Conservation (phyloP, 1,140 invertebrate genomes). For the Leptinotarsa defecta region DNA sequence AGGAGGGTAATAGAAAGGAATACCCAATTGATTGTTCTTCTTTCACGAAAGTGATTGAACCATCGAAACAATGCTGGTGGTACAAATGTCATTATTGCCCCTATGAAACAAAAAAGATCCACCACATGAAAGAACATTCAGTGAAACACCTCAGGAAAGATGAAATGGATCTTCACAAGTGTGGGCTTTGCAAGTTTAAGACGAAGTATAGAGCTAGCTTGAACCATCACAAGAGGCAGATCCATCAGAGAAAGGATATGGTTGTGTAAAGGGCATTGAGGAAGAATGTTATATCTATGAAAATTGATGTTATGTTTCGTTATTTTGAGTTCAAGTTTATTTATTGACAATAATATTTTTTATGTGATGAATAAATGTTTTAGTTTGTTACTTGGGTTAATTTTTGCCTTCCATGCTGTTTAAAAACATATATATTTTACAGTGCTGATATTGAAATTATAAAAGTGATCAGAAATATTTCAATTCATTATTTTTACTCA, state of each 20-base stretch:
- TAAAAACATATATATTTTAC: too few relatives aligned
- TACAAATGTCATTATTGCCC: neutral
- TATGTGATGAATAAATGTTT: neutral
- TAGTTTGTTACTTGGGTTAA: neutral
- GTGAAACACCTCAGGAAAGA: neutral
- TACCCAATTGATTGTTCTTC: neutral
- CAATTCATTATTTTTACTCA: too few relatives aligned
- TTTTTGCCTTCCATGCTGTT: too few relatives aligned
- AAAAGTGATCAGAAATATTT: too few relatives aligned
- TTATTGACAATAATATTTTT: neutral
- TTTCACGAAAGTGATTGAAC: neutral
- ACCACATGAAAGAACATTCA: neutral
- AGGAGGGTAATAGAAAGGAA: too few relatives aligned
- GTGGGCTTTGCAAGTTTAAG: neutral
- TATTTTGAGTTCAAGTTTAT: neutral
- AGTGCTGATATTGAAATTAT: too few relatives aligned
- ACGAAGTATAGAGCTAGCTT: conserved; percentile 2
- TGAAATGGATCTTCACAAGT: neutral
- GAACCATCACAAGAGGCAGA: neutral
- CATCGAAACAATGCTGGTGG: neutral
- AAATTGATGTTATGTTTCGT: neutral
- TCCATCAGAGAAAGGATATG: neutral
- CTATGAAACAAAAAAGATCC: neutral
- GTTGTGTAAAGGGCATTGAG: neutral
- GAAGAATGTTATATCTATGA: neutral